A percentile compares a stretch with the other conserved stretches of the same genome.
phyloP scores from a whole-genome alignment of 2,888 invertebrate genomes.

The Philopedon plagiatum region DNA sequence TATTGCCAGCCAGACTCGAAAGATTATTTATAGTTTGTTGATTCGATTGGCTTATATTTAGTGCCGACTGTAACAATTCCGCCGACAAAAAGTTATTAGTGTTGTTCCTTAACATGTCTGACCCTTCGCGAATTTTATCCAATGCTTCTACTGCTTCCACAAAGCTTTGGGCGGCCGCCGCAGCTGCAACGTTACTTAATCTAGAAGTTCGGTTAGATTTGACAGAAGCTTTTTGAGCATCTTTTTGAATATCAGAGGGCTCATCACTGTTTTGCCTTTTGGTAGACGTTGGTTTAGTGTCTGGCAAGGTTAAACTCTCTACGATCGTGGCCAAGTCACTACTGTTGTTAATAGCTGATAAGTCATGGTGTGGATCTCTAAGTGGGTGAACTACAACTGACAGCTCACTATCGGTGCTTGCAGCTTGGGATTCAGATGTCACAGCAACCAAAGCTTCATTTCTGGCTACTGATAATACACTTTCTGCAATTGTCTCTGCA shows the following conservation, averaged over 20 bases:
- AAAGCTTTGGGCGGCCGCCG: conserved; percentile 66
- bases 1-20: conserved; percentile 65
- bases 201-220: conserved; percentile 64
- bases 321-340: conserved; percentile 89
- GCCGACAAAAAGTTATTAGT: conserved; percentile 84
- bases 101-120: conserved; percentile 83
- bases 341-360: conserved; percentile 81
- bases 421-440: conserved; percentile 69
- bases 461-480: conserved; percentile 80
- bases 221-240: conserved; percentile 20
- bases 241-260: conserved; percentile 15
- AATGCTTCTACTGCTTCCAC: conserved; percentile 76
- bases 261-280: conserved; percentile 49
- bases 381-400: conserved; percentile 74
- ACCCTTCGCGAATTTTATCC: conserved; percentile 78
- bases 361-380: conserved; percentile 76
- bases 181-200: conserved; percentile 63
- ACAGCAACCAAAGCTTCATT: conserved; percentile 74
- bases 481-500: conserved; percentile 91
- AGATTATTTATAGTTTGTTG: conserved; percentile 65
- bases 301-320: conserved; percentile 82
- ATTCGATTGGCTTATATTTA: conserved; percentile 59
- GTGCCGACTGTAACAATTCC: conserved; percentile 68
- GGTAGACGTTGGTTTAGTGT: conserved; percentile 59
- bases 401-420: conserved; percentile 72